These are phyloP conservation scores for Upupa epops DNA, from an alignment of 2,113 vertebrate species.

Conservation along the genomic window DNA sequence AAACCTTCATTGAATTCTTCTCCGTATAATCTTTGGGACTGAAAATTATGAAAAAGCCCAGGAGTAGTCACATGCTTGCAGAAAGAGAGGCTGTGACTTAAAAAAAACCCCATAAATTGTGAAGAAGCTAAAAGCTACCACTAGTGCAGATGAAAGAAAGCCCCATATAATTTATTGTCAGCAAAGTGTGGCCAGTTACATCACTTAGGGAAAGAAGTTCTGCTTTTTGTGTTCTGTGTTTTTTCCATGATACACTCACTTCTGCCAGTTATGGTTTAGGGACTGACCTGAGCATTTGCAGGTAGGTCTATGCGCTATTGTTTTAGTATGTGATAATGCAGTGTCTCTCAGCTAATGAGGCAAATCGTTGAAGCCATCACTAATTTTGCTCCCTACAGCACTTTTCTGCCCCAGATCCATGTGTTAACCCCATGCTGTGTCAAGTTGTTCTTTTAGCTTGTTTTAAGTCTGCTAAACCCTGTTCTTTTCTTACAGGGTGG, in stretches of 20 bases:
- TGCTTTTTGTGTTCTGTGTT: background rate
- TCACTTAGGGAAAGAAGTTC: background rate
- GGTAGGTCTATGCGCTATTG: background rate
- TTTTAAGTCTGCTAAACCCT: background rate
- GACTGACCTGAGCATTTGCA: background rate
- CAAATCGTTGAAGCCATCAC: background rate
- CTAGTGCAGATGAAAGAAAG: background rate
- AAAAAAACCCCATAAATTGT: background rate
- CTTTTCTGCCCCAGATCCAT: background rate
- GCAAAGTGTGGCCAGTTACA: background rate
- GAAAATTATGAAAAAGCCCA: background rate
- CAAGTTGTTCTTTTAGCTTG: background rate
- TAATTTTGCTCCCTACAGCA: background rate
- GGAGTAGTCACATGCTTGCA: background rate
- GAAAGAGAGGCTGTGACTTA: background rate
- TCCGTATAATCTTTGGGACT: background rate
- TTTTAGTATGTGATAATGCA: background rate
- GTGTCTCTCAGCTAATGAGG: background rate
- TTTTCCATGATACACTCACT: background rate
- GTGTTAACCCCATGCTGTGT: background rate
- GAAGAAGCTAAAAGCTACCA: background rate
- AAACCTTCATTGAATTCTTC: background rate
- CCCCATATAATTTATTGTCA: background rate
- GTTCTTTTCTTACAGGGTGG: background rate
- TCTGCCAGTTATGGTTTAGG: background rate